Base-by-base conservation (phyloP, 1,140 invertebrate species). In the Oedothorax gibbosus region DNA sequence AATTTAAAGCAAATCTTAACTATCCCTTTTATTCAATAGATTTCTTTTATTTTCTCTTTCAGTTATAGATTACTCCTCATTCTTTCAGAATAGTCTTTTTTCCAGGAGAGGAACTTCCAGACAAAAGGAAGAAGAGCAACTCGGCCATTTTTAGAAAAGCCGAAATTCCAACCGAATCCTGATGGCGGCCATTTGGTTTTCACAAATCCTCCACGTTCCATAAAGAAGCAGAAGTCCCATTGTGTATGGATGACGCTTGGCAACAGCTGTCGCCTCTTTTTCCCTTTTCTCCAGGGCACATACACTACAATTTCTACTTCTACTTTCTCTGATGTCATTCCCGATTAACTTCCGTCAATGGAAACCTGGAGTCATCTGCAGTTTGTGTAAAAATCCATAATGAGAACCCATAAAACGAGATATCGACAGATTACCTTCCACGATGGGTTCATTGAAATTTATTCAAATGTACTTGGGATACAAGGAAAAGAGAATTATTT, bases 121-220 rank as follows among this genome's bases (percentile, higher is more conserved):
- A 21, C 0, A 56, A 18, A 73, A 21, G n/a, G 57, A 11, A 60
- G 10, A 14, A n/a, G 18, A 60, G 21, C 14, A 5, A 18, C 57
- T 77, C 77, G 14, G 49, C 11, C 12, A 71, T 14, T 79, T 79
- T 79, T 68, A n/a, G 35, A 65, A 53, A 20, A 11, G 21, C 15
- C 54, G 68, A 71, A 71, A 51, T 50, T 10, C 12, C 68, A 53
- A 18, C 14, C 9, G 35, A 9, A 77, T 77, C 62, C 66, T 81
- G 78, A 81, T 81, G 68, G 68, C 78, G 8, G 64, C 75, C 78
- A 81, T 81, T 81, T 71, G 78, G 66, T 35, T 35, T 35, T 35
- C 35, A 35, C 35, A 35, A 71, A 60, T 71, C 66, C 18, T 62
- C 68, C 68, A 50, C 49, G 21, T 49, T 65, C 11, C 18, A 9